Evolutionary conservation across 2,888 invertebrate species (phyloP), one percentile per base, ranked within the genome.

Genomic region (Metacarcinus magister): DNA sequence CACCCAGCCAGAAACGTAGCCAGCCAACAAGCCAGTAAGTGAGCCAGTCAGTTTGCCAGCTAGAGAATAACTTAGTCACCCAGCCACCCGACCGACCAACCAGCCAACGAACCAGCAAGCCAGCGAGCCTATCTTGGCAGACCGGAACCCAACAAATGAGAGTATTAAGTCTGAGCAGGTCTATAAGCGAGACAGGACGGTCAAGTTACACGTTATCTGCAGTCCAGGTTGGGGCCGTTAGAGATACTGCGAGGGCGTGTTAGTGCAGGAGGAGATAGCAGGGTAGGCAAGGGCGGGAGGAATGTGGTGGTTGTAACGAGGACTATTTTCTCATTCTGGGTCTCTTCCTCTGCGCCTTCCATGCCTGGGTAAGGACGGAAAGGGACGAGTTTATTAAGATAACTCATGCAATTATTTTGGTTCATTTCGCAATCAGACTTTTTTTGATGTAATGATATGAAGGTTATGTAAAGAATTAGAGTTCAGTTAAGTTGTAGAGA

Each of bases 151-250:
- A 67, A 67, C 67, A 67, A 67, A 67, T n/a, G 67, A 67, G 67
- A n/a, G 67, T 67, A 67, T 67, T 67, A 67, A 8, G 67, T n/a
- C 67, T 5, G n/a, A 8, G 67, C 10, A 67, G 67, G n/a, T 23
- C 67, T n/a, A 67, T 67, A 67, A 67, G 67, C 67, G 67, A 67
- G n/a, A n/a, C 19, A n/a, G n/a, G 67, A 67, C 67, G 67, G 67
- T n/a, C 67, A 67, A n/a, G 67, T 67, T 67, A 67, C 67, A 67
- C 67, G 67, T 67, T 67, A 67, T 67, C 67, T 67, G 19, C 5
- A 67, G 2, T 23, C 67, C 23, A n/a, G 67, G 7, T 5, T 19
- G 23, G 67, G 67, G 67, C 54, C 1, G 67, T 19, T 5, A 67
- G 67, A 67, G 7, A 67, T 67, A 19, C 54, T 13, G 54, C 8